These are phyloP conservation scores for Vicugna pacos DNA, from an alignment of 2,113 vertebrate species.

Conservation along the genomic window DNA sequence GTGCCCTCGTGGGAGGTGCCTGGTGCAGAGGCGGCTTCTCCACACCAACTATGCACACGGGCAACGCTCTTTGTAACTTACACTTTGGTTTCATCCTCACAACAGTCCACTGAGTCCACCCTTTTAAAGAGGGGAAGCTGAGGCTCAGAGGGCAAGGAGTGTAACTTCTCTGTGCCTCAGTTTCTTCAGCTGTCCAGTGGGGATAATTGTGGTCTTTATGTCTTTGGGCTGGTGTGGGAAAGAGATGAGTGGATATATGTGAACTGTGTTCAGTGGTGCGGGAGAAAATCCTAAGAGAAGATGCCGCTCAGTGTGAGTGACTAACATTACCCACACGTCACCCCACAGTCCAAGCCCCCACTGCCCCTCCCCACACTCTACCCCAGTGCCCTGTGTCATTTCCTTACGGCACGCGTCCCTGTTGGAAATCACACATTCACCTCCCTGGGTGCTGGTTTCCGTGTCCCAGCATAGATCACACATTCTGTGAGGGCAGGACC, in stretches of 20 bases:
- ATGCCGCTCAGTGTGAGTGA: not conserved
- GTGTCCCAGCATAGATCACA: fast-evolving
- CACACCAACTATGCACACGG: fast-evolving
- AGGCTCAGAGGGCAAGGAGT: not conserved
- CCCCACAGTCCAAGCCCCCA: not conserved
- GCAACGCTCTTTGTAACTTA: not conserved
- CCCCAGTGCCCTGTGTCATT: fast-evolving
- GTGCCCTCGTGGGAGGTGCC: fast-evolving
- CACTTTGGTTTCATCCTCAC: not conserved
- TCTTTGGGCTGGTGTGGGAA: not conserved
- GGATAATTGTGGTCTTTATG: not conserved
- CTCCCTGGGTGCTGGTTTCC: fast-evolving
- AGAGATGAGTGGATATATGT: not conserved
- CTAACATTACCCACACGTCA: not conserved
- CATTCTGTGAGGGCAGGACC: no score
- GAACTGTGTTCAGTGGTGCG: fast-evolving
- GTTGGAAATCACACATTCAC: not conserved
- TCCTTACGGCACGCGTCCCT: no score
- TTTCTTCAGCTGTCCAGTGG: not conserved
- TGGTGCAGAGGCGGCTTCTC: not conserved
- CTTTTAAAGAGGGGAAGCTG: not conserved
- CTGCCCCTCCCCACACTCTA: fast-evolving
- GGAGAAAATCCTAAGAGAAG: not conserved
- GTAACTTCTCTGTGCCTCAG: not conserved
- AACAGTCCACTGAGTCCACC: no score